Evolutionary conservation across 2,113 vertebrate genomes (phyloP).

Genomic region (Macheiramphus alcinus): DNA sequence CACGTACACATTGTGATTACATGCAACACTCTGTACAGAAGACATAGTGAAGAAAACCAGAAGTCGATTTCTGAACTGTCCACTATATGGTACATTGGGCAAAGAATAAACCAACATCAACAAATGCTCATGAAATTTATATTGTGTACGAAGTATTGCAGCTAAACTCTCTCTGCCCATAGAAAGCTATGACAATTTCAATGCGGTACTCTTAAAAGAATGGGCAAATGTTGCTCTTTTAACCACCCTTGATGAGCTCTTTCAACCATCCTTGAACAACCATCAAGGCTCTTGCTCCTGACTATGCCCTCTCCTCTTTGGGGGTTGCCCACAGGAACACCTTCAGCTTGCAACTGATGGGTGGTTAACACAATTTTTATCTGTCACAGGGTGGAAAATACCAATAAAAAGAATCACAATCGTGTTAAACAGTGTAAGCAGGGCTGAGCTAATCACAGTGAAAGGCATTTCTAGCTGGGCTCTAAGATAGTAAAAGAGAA

Average conservation of each 20-base stretch:
- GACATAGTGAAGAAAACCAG: neutral
- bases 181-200: neutral
- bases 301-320: neutral
- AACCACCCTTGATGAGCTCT: neutral
- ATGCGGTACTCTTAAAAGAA: neutral
- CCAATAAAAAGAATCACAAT: neutral
- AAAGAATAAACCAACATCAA: neutral
- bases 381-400: neutral
- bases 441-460: neutral
- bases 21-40: neutral
- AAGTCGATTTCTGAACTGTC: neutral
- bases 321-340: neutral
- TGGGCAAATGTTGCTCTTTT: neutral
- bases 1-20: neutral
- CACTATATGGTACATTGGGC: neutral
- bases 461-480: neutral
- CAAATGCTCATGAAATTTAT: neutral
- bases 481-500: neutral
- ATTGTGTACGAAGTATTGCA: neutral
- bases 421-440: neutral
- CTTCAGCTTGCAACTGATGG: neutral
- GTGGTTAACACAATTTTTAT: neutral
- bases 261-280: neutral
- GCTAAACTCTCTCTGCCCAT: neutral
- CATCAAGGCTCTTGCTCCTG: neutral